Conservation (phyloP, 1,140 invertebrate species). For the Drosophila micromelanica region DNA sequence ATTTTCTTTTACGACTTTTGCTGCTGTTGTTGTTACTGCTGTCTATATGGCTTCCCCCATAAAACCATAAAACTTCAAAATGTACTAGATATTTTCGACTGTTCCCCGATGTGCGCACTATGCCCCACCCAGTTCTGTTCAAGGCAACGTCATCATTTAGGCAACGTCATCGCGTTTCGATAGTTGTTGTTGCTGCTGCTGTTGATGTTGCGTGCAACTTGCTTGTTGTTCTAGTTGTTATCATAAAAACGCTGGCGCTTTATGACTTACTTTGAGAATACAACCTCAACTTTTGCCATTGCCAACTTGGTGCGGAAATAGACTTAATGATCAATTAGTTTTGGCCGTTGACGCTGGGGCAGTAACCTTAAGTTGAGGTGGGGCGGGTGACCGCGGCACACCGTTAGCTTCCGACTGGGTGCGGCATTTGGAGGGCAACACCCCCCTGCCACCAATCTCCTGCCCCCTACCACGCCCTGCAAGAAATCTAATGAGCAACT, state of each 20-base stretch:
- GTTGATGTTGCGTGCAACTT: conserved; percentile 69
- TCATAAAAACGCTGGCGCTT: conserved; percentile 75
- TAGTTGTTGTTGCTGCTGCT: conserved; percentile 28
- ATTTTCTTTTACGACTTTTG: conserved; percentile 71
- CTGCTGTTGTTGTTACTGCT: conserved; percentile 34
- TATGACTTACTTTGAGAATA: conserved; percentile 70
- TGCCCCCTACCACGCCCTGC: background rate
- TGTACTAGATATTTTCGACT: conserved; percentile 35
- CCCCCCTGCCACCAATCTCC: background rate
- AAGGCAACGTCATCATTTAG: conserved; percentile 37
- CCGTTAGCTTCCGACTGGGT: conserved; percentile 75
- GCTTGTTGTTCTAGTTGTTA: conserved; percentile 57
- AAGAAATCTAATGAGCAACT: conserved; percentile 66
- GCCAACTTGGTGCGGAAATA: conserved; percentile 69
- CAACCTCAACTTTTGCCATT: conserved; percentile 36
- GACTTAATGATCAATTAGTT: conserved; percentile 83
- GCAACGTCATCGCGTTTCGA: conserved; percentile 36
- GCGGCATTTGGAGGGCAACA: conserved; percentile 29
- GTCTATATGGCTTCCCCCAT: conserved; percentile 8
- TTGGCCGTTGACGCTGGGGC: conserved; percentile 41
- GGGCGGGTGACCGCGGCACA: background rate
- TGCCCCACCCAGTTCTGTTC: conserved; percentile 25
- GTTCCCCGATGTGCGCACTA: conserved; percentile 38
- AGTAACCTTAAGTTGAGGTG: background rate
- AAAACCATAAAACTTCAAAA: conserved; percentile 64